These are phyloP conservation scores for Agrilus planipennis DNA, from an alignment of 1,140 invertebrate genomes.

Conservation along the genomic window DNA sequence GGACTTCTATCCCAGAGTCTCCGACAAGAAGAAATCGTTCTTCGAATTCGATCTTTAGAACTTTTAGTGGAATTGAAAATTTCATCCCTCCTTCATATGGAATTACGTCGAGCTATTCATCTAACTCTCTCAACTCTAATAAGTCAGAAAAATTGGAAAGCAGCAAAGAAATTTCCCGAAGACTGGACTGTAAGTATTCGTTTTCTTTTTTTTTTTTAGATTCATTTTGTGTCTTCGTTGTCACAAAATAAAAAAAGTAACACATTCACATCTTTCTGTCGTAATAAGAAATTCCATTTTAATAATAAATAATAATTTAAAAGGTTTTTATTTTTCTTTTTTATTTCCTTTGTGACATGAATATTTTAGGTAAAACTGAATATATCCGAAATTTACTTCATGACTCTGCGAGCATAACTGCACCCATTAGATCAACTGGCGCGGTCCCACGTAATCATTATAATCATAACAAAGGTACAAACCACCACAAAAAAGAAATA, in stretches of 20 bases:
- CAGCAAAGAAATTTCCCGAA: constrained; percentile 29
- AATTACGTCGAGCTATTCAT: constrained; percentile 3
- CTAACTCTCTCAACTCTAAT: constrained; percentile 14
- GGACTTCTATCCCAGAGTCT: constrained; percentile 1
- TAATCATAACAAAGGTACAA: constrained; percentile 32
- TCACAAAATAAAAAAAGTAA: background rate
- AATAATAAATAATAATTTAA: no score
- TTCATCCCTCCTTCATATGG: constrained; percentile 4
- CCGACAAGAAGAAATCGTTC: constrained; percentile 4
- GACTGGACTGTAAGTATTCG: constrained; percentile 31
- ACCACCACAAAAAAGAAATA: no score
- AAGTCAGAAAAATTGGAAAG: constrained; percentile 24
- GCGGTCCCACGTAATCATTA: constrained; percentile 29
- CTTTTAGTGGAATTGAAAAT: background rate
- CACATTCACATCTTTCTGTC: no score
- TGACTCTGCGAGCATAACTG: constrained; percentile 32
- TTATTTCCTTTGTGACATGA: no score
- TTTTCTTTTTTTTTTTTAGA: no score
- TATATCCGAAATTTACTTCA: constrained; percentile 32
- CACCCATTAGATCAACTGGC: constrained; percentile 25
- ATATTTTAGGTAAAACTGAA: constrained; percentile 31
- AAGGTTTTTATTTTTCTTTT: no score
- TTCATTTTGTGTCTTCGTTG: background rate
- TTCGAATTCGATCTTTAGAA: no score
- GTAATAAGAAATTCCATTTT: no score